phyloP scores from a whole-genome alignment of 2,797 vertebrate species.

The Bovichtus variegatus region DNA sequence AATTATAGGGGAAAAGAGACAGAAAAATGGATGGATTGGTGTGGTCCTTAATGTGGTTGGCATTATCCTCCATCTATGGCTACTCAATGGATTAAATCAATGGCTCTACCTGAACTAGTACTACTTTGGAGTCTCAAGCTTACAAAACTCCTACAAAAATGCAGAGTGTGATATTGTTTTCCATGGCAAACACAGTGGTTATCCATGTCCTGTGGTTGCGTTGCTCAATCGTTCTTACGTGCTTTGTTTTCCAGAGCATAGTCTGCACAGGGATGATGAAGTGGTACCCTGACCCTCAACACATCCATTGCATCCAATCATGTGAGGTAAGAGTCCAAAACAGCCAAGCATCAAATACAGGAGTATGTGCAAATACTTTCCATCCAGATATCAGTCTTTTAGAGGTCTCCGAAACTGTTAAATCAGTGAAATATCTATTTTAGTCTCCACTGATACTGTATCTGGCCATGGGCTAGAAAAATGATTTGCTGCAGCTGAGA shows the following conservation, averaged over 20 bases:
- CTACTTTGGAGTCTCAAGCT: neutral
- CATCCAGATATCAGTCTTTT: conserved; percentile 30
- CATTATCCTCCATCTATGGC: neutral
- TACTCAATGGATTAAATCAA: neutral
- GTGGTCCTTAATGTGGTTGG: neutral
- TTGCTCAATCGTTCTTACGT: conserved; percentile 25
- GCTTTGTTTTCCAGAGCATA: conserved; percentile 84
- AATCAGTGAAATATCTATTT: conserved; percentile 39
- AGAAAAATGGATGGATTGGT: neutral
- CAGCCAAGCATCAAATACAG: conserved; percentile 22
- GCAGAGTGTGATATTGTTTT: neutral
- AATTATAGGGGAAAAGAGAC: neutral
- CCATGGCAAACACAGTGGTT: conserved; percentile 3
- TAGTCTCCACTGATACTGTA: conserved; percentile 22
- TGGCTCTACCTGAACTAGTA: neutral
- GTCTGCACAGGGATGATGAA: conserved; percentile 93
- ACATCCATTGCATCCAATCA: conserved; percentile 93
- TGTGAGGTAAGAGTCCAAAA: conserved; percentile 93
- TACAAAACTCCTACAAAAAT: neutral
- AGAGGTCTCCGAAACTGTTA: conserved; percentile 9
- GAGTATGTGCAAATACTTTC: conserved; percentile 16
- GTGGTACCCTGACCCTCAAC: conserved; percentile 92
- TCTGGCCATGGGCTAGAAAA: conserved; percentile 10
- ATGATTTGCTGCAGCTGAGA: conserved; percentile 22
- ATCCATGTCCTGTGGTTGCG: conserved; percentile 40